Evolutionary conservation across 2,797 vertebrate genomes (phyloP).

Genomic region (Vireo griseus): DNA sequence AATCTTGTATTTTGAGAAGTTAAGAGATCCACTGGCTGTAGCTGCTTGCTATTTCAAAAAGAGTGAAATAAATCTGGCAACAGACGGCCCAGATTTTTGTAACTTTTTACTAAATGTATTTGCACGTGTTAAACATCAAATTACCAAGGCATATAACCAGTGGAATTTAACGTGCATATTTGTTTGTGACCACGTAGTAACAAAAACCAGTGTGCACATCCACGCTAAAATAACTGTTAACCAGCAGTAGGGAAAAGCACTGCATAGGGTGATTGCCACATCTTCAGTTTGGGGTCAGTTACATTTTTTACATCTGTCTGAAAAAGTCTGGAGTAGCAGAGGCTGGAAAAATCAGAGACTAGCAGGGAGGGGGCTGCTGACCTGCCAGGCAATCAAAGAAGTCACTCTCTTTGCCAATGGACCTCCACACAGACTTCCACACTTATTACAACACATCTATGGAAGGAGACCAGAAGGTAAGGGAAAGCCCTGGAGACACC

Average conservation of each 20-base stretch:
- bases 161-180: not conserved
- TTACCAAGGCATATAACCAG: not conserved
- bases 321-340: not conserved
- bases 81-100: not conserved
- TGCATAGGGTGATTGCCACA: accelerated
- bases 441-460: accelerated
- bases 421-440: not conserved
- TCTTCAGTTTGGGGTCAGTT: not conserved
- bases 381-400: not conserved
- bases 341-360: not conserved
- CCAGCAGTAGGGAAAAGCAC: not conserved
- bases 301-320: not conserved
- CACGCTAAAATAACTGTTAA: not conserved
- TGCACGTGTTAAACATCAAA: not conserved
- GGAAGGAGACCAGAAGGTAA: not conserved
- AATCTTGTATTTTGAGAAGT: not conserved
- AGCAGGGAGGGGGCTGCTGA: not conserved
- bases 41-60: not conserved
- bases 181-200: not conserved
- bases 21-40: not conserved
- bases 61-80: not conserved
- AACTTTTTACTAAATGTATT: not conserved
- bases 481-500: not conserved
- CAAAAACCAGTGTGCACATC: not conserved
- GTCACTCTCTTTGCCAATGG: not conserved